These are phyloP conservation scores for Rhodeus uyekii DNA, from an alignment of 2,797 vertebrate species.

Conservation along the genomic window DNA sequence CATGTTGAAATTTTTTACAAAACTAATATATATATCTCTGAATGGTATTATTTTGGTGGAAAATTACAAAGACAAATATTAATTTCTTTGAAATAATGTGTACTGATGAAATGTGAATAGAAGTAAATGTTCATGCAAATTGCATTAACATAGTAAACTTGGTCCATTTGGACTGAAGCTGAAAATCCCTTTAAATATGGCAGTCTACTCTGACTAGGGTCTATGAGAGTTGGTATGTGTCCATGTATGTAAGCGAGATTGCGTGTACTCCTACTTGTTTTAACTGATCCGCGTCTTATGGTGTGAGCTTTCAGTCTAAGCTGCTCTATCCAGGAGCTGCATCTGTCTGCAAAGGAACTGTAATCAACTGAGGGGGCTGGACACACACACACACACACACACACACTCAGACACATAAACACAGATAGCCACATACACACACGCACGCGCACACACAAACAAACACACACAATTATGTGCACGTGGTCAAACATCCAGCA, in stretches of 20 bases:
- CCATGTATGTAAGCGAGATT: conserved; percentile 81
- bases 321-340: conserved; percentile 99
- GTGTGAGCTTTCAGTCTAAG: conserved; percentile 99
- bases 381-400: conserved; percentile 67
- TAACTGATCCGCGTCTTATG: conserved; percentile 99
- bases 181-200: not conserved
- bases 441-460: conserved; percentile 63
- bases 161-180: not conserved
- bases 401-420: conserved; percentile 28
- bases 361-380: conserved; percentile 99
- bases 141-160: not conserved
- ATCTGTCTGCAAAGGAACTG: conserved; percentile 99
- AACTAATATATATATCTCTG: no score
- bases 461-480: conserved; percentile 39
- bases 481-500: conserved; percentile 2
- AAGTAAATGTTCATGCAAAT: not conserved
- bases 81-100: not conserved
- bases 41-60: no score
- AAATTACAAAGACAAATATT: no score
- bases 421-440: conserved; percentile 62
- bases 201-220: conserved; percentile 6
- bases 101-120: not conserved
- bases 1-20: not conserved
- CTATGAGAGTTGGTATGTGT: conserved; percentile 47
- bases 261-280: conserved; percentile 99